Evolutionary conservation across 2,888 invertebrate species (phyloP).

Genomic region (Drosophila kanekoi): DNA sequence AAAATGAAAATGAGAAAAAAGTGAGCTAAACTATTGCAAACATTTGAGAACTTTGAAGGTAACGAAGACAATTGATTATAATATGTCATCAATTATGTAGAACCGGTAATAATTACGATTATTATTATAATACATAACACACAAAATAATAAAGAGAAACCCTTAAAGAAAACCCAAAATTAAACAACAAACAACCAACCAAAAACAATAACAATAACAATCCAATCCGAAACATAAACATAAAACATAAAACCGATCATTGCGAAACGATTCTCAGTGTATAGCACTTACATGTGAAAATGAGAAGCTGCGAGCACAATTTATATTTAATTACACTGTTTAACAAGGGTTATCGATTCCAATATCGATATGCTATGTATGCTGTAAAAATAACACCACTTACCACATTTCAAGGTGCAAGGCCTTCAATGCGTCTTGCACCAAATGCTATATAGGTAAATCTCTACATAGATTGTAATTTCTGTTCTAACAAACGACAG

Average conservation of each 20-base stretch:
- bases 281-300: conserved; percentile 2
- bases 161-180: conserved; percentile 46
- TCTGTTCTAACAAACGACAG: conserved; percentile 12
- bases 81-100: conserved; percentile 52
- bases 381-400: conserved; percentile 37
- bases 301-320: conserved; percentile 15
- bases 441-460: conserved; percentile 20
- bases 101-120: conserved; percentile 63
- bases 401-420: not conserved
- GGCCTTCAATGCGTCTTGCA: conserved; percentile 8
- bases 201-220: conserved; percentile 3
- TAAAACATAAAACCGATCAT: conserved; percentile 7
- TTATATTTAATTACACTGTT: conserved; percentile 14
- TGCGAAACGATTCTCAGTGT: conserved; percentile 17
- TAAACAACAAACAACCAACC: conserved; percentile 3
- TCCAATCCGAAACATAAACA: not conserved
- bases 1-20: conserved; percentile 2
- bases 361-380: conserved; percentile 6
- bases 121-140: conserved; percentile 69
- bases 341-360: conserved; percentile 28
- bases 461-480: conserved; percentile 23
- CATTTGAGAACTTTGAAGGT: conserved; percentile 44
- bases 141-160: conserved; percentile 70
- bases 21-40: conserved; percentile 33
- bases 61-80: conserved; percentile 38